Base-by-base conservation (phyloP, 1,140 invertebrate species). In the Aphidius gifuensis region DNA sequence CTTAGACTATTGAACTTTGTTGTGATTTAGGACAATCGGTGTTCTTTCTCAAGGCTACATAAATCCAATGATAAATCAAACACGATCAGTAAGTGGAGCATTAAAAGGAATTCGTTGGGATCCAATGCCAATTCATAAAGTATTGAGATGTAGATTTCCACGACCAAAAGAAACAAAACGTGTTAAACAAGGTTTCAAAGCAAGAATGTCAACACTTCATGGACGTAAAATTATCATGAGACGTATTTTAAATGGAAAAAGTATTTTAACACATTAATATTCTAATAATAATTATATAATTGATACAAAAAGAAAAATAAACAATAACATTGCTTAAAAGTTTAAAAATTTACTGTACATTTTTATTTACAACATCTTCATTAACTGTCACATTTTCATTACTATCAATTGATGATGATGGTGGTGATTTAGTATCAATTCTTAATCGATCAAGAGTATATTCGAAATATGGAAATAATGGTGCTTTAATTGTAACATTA, bases 171-270 rank as follows among this genome's bases (percentile, higher is more conserved):
- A 93, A 81, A 82, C 82, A 1, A 87, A 82, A 69, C 83, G 90
- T 67, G 83, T 92, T 7, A 85, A 85, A 56, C 87, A 90, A 66
- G 90, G 91, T 2, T 92, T 85, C 85, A 70, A 83, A 16, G 78
- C 80, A 1, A 83, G 89, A 68, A 87, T 93, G 80, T 83, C 86
- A 1, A 92, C 90, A 2, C 78, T 79, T 0, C 77, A 69, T 60
- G 90, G 90, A 23, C 81, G 90, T 44, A 83, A 78, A 77, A 76
- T 90, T 49, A 72, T 93, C 6, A 90, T 90, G 89, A 84, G 88
- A 69, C 84, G 90, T 69, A 85, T 92, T 66, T 76, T 92, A 5
- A 91, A 89, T 78, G 89, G 90, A 40, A 82, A 85, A 79, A 84
- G 85, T 78, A 83, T 88, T 6, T 72, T 91, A 6, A 82, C 85